These are phyloP conservation scores for Pachliopta kotzebuea DNA, from an alignment of 2,888 invertebrate species.

Conservation along the genomic window DNA sequence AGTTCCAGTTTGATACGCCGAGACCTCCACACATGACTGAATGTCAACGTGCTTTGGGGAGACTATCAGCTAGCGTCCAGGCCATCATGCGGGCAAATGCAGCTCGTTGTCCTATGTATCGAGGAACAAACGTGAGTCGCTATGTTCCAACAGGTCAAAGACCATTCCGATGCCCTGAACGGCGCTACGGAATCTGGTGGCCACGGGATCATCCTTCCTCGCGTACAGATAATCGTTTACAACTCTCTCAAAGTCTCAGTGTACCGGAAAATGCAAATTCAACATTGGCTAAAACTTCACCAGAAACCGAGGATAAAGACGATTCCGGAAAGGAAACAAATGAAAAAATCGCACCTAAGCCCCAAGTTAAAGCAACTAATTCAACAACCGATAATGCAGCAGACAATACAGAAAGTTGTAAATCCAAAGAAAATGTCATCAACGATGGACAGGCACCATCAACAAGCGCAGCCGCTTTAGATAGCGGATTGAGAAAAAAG, in stretches of 20 bases:
- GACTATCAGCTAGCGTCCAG: slow-evolving; percentile 64
- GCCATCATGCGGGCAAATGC: slow-evolving; percentile 62
- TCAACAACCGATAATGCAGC: slow-evolving; percentile 37
- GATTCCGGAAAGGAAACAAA: slow-evolving; percentile 33
- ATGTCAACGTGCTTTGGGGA: slow-evolving; percentile 62
- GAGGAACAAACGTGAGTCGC: slow-evolving; percentile 67
- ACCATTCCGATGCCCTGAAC: slow-evolving; percentile 56
- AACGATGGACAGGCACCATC: slow-evolving; percentile 56
- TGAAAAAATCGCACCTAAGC: slow-evolving; percentile 22
- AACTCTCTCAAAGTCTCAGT: slow-evolving; percentile 39
- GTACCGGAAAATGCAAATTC: slow-evolving; percentile 33
- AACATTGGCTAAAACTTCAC: slow-evolving; percentile 35
- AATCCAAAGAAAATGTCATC: slow-evolving; percentile 43
- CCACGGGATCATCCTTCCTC: slow-evolving; percentile 59
- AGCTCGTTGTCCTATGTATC: slow-evolving; percentile 61
- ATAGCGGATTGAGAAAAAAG: slow-evolving; percentile 58
- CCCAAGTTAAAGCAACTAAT: slow-evolving; percentile 24
- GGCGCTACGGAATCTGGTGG: slow-evolving; percentile 64
- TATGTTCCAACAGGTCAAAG: slow-evolving; percentile 67
- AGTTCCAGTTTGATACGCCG: slow-evolving; percentile 72
- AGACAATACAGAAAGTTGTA: slow-evolving; percentile 41
- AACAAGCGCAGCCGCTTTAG: slow-evolving; percentile 57
- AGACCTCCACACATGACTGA: slow-evolving; percentile 57
- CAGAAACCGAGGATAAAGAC: slow-evolving; percentile 36
- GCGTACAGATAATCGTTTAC: slow-evolving; percentile 45